Conservation (phyloP, 2,888 invertebrate genomes). For the Leptarthrus brevirostris region DNA sequence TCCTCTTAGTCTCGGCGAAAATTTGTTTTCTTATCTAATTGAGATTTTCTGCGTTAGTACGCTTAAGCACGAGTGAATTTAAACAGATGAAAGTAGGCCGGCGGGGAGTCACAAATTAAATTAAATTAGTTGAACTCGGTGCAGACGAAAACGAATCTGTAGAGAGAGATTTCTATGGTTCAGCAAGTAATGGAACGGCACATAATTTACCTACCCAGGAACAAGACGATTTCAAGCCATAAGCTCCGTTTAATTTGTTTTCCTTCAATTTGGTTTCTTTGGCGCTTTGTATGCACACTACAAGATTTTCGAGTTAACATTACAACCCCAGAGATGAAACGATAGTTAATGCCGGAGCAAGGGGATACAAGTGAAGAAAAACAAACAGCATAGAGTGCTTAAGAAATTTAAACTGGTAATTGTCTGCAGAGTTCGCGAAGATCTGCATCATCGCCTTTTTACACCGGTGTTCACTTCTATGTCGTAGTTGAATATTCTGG, state of each 20-base stretch:
- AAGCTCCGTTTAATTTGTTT: slow-evolving; percentile 45
- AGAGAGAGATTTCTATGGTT: too few relatives aligned
- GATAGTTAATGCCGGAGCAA: not conserved
- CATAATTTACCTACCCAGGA: not conserved
- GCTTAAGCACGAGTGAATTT: not conserved
- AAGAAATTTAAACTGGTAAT: slow-evolving; percentile 10
- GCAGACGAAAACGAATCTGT: not conserved
- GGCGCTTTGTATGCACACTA: slow-evolving; percentile 31
- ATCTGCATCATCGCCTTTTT: too few relatives aligned
- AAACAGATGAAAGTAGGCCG: slow-evolving; percentile 33
- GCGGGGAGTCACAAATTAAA: slow-evolving; percentile 27
- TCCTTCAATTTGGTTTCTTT: slow-evolving; percentile 33
- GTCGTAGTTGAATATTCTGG: too few relatives aligned
- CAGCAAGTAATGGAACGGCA: too few relatives aligned
- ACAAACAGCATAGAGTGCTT: not conserved
- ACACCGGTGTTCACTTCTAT: too few relatives aligned
- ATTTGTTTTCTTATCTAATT: slow-evolving; percentile 53
- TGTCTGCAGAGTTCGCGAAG: slow-evolving; percentile 20
- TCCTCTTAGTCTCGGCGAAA: slow-evolving; percentile 36
- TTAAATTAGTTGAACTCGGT: slow-evolving; percentile 38
- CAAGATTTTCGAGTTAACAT: slow-evolving; percentile 8
- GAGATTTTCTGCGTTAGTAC: slow-evolving; percentile 47
- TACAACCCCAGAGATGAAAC: not conserved
- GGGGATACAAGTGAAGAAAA: not conserved
- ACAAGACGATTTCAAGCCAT: slow-evolving; percentile 32